Base-by-base conservation (phyloP, 2,888 invertebrate species). In the Caradrina kadenii region DNA sequence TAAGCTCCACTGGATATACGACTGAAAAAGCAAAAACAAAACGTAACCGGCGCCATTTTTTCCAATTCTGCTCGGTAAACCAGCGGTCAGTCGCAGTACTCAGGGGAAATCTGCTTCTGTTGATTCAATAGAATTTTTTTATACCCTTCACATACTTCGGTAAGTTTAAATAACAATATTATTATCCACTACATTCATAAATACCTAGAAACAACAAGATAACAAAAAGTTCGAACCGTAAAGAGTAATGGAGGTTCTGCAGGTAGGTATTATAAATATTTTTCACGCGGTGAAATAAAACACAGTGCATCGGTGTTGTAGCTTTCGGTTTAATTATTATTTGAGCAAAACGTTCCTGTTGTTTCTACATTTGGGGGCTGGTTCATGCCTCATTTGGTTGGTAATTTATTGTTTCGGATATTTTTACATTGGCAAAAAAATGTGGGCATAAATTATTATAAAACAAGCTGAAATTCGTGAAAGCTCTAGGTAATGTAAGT, bases 81-180 rank as follows among this genome's bases (percentile, higher is more conserved):
- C 86, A 70, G 84, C 90, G 91, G 93, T 92, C 93, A 91, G 88
- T 88, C 87, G 76, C 60, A 22, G 58, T 61, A 76, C 93, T 90
- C 93, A 21, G 58, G 94, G 94, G 94, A 94, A 94, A 94, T 94
- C 92, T 92, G 82, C 86, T 82, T 86, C 82, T 78, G 85, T 87
- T 92, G 90, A 91, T 92, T 92, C 91, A 89, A 94, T 93, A 92
- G 90, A 91, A 74, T 91, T 91, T 93, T 93, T 92, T 78, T 82
- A 63, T 88, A 83, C 85, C 85, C 86, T 82, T 80, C 86, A 82
- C 82, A 86, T 85, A 83, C 83, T 84, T 85, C 77, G 82, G 82
- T 68, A 89, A 73, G 88, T 87, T 90, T 89, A 85, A 86, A 86
- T 85, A 90, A 90, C 89, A 89, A 89, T 91, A 89, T 89, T 91